Conservation (phyloP, 2,113 vertebrate genomes). For the Oreochromis niloticus region DNA sequence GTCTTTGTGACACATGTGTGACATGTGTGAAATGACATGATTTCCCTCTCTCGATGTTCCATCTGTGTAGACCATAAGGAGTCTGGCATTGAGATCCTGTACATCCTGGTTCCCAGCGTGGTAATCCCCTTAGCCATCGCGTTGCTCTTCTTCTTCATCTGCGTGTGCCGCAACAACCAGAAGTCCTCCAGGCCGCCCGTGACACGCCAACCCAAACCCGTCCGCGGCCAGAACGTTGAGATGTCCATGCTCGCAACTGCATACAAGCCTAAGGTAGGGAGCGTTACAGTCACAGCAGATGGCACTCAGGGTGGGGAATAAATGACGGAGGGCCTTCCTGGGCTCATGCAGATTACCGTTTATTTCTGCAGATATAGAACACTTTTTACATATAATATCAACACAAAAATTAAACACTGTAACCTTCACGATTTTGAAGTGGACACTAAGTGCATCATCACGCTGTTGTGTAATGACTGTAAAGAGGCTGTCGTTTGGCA, state of each 20-base stretch:
- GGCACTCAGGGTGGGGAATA: neutral
- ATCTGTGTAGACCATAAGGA: constrained; percentile 81
- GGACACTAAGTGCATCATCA: neutral
- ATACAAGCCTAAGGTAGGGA: constrained; percentile 91
- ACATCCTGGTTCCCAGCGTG: constrained; percentile 95
- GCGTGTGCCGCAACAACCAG: constrained; percentile 95
- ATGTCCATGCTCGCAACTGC: constrained; percentile 95
- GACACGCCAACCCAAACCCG: constrained; percentile 87
- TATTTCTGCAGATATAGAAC: neutral
- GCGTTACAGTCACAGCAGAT: neutral
- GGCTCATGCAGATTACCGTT: neutral
- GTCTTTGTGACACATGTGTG: neutral
- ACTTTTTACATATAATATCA: neutral
- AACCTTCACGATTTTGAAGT: neutral
- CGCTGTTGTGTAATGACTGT: neutral
- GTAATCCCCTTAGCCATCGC: constrained; percentile 92
- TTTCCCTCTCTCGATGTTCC: neutral
- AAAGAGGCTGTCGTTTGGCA: neutral
- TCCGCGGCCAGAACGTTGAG: constrained; percentile 94
- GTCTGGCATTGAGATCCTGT: constrained; percentile 89
- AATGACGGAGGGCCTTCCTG: neutral
- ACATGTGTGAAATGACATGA: neutral
- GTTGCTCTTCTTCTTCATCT: constrained; percentile 95
- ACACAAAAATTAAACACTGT: neutral
- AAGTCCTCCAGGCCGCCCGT: constrained; percentile 82